Conservation (phyloP, 2,888 invertebrate genomes). For the Dinocampus coccinellae region DNA sequence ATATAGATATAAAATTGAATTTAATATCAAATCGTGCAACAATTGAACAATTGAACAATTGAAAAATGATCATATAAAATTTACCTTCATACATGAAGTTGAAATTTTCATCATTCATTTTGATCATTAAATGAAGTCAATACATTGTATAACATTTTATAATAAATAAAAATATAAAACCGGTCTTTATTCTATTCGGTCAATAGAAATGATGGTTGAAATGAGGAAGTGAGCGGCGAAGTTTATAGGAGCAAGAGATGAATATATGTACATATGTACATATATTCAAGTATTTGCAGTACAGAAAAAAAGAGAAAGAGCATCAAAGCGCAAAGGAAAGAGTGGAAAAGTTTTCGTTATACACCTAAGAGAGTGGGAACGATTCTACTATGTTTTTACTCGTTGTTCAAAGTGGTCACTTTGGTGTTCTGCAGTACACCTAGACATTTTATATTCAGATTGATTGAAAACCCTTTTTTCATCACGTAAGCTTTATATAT, state of each 20-base stretch:
- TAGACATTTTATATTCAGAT: neutral
- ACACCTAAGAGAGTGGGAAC: neutral
- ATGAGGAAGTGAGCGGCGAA: neutral
- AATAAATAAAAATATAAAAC: neutral
- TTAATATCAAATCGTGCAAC: no score
- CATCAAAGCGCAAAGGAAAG: neutral
- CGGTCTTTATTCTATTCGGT: neutral
- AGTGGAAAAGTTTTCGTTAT: neutral
- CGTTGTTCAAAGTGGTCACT: neutral
- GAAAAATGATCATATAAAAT: no score
- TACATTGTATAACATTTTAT: no score
- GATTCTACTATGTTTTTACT: neutral
- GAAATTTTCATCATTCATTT: no score
- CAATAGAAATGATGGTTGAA: neutral
- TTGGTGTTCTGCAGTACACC: neutral
- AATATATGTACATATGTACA: neutral
- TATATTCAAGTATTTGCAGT: neutral
- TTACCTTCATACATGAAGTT: no score
- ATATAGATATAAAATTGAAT: no score
- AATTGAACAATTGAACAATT: no score
- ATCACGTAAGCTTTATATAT: no score
- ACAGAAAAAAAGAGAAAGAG: neutral
- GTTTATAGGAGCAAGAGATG: slow-evolving; percentile 1
- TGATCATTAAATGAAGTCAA: no score
- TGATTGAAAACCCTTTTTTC: no score